A percentile compares a stretch with the other conserved stretches of the same genome.
These are phyloP conservation scores for Physocephala rufipes DNA, from an alignment of 2,888 invertebrate species.

Conservation along the genomic window DNA sequence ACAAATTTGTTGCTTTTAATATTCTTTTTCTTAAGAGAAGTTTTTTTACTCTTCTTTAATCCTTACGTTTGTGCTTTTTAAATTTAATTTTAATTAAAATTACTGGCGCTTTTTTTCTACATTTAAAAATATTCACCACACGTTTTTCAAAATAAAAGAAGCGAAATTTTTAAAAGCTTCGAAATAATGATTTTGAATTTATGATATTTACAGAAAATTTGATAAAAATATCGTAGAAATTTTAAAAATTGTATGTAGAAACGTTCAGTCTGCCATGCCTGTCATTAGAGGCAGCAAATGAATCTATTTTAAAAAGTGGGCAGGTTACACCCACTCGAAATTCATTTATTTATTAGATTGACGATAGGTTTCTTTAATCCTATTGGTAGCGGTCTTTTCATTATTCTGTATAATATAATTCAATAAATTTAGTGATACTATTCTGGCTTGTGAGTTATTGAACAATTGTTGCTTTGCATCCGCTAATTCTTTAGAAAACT, in stretches of 20 bases:
- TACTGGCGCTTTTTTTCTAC: not conserved
- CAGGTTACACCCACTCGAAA: too few relatives aligned
- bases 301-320: too few relatives aligned
- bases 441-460: too few relatives aligned
- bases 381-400: too few relatives aligned
- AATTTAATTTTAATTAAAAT: not conserved
- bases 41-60: conserved; percentile 5
- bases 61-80: not conserved
- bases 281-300: too few relatives aligned
- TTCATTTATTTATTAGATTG: too few relatives aligned
- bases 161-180: not conserved
- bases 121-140: conserved; percentile 2
- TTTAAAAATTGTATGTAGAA: not conserved
- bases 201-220: not conserved
- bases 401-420: too few relatives aligned
- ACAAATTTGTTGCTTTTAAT: conserved; percentile 48
- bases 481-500: too few relatives aligned
- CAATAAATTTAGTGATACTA: too few relatives aligned
- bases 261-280: too few relatives aligned
- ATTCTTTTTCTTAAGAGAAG: conserved; percentile 30
- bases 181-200: not conserved
- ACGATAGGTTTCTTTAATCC: too few relatives aligned
- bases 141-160: not conserved
- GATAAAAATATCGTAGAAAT: not conserved
- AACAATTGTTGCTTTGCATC: too few relatives aligned